These are phyloP conservation scores for Oreochromis tanganicae DNA, from an alignment of 2,113 vertebrate species.

Conservation along the genomic window DNA sequence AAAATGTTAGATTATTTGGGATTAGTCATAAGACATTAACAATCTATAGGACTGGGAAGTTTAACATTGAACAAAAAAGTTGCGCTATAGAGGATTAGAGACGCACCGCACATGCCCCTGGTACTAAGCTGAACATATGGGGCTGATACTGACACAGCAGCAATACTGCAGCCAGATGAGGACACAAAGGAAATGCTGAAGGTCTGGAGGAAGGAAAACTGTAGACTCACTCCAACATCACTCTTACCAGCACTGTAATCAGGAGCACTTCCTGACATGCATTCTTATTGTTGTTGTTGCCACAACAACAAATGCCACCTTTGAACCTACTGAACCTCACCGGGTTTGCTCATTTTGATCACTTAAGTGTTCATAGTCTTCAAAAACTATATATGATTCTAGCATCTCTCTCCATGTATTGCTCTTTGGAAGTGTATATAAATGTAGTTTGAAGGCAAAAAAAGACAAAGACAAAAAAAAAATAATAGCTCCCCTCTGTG, in stretches of 20 bases:
- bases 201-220: slow-evolving; percentile 15
- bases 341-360: background rate
- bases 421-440: slow-evolving; percentile 20
- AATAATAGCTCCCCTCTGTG: background rate
- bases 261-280: slow-evolving; percentile 20
- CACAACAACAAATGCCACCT: background rate
- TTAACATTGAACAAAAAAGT: background rate
- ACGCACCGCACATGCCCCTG: background rate
- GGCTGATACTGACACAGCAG: background rate
- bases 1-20: background rate
- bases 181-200: background rate
- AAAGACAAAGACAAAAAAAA: background rate
- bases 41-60: background rate
- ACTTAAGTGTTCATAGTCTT: background rate
- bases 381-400: background rate
- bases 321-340: background rate
- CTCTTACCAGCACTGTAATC: slow-evolving; percentile 30
- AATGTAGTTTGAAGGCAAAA: slow-evolving; percentile 9
- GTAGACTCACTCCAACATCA: background rate
- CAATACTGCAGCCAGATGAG: background rate
- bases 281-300: slow-evolving; percentile 12
- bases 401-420: background rate
- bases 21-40: background rate
- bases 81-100: background rate
- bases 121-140: background rate